A percentile compares a stretch with the other conserved stretches of the same genome.
Conservation (phyloP, 2,113 vertebrate genomes). For the Cavia aperea region DNA sequence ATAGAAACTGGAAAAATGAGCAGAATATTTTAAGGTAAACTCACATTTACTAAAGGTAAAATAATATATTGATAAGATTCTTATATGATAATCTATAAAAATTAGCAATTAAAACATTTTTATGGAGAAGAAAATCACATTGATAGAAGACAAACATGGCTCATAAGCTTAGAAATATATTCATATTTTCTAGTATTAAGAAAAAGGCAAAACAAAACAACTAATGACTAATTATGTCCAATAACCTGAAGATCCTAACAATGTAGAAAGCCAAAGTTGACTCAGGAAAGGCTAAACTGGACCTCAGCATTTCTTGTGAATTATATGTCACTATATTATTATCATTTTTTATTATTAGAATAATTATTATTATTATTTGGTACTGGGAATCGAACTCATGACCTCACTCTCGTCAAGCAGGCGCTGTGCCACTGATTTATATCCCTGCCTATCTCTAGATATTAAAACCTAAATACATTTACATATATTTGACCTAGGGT, state of each 20-base stretch:
- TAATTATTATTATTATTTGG: too few species aligned
- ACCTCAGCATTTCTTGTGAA: not conserved
- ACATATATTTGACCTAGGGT: not conserved
- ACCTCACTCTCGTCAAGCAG: too few species aligned
- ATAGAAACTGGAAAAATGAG: not conserved
- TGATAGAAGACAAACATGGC: not conserved
- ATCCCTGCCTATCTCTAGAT: not conserved
- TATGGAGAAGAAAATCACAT: not conserved
- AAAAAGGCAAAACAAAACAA: not conserved
- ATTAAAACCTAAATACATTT: not conserved
- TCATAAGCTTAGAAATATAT: not conserved
- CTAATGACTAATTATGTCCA: not conserved
- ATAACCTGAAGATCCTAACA: not conserved
- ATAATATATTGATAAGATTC: not conserved
- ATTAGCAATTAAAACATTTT: not conserved
- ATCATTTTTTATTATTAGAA: too few species aligned
- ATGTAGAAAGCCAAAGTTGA: not conserved
- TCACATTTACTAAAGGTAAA: not conserved
- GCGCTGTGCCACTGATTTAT: too few species aligned
- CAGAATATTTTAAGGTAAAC: constrained; percentile 20
- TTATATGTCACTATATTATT: not conserved
- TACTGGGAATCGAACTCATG: too few species aligned
- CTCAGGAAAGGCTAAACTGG: not conserved
- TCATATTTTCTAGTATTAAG: not conserved
- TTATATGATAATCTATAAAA: not conserved